Percentiles rank a stretch among this genome's conserved stretches.
Evolutionary conservation across 2,797 vertebrate species (phyloP).

Genomic region (Etheostoma nigrum): DNA sequence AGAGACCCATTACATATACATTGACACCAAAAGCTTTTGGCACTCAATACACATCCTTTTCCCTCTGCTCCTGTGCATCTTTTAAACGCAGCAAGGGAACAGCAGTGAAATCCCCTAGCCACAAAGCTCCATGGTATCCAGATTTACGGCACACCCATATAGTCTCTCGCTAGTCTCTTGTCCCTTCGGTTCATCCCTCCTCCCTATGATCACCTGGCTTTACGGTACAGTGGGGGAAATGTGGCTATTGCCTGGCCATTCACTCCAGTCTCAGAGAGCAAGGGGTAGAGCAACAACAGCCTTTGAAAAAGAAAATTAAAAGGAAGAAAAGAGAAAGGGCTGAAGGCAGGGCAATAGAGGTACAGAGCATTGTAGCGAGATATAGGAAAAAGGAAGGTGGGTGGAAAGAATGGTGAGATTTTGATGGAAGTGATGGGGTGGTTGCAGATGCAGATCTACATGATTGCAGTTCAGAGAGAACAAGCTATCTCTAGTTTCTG

Average conservation of each 20-base stretch:
- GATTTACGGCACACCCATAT: conserved; percentile 71
- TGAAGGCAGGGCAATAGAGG: conserved; percentile 6
- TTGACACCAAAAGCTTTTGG: conserved; percentile 1
- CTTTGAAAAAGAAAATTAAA: conserved; percentile 73
- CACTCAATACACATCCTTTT: neutral
- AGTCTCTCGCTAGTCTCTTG: conserved; percentile 21
- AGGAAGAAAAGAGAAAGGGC: conserved; percentile 22
- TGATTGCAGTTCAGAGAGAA: conserved; percentile 2
- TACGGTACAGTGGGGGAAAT: conserved; percentile 59
- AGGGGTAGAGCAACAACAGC: conserved; percentile 41
- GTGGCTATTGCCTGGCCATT: conserved; percentile 63
- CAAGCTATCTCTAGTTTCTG: neutral
- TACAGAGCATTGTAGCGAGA: neutral
- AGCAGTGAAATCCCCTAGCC: conserved; percentile 64
- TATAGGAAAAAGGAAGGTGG: neutral
- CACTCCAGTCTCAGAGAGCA: conserved; percentile 60
- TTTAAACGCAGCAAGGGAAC: conserved; percentile 29
- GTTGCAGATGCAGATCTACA: conserved; percentile 6
- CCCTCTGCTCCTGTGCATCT: conserved; percentile 32
- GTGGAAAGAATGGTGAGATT: conserved; percentile 6
- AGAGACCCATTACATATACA: neutral
- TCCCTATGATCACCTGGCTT: conserved; percentile 62
- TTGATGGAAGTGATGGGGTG: neutral
- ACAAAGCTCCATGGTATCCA: conserved; percentile 69
- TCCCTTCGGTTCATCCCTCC: conserved; percentile 55